Evolutionary conservation across 2,797 vertebrate species (phyloP).

Genomic region (Lemur catta): DNA sequence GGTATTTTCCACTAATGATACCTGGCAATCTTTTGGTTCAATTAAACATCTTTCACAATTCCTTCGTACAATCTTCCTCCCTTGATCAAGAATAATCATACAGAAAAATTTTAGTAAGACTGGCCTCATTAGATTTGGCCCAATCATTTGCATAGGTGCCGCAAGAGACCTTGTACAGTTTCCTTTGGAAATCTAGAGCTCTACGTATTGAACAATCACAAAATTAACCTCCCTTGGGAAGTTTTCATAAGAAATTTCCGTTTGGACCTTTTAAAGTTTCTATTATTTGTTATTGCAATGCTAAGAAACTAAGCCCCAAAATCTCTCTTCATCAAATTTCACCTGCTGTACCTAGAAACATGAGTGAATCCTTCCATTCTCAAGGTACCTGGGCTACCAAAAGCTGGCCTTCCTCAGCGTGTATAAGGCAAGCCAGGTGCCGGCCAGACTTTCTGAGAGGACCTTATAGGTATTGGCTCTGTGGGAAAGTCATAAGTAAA

Average conservation of each 20-base stretch:
- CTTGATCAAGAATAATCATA: not conserved
- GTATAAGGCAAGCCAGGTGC: not conserved
- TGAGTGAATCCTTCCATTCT: not conserved
- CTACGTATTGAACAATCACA: not conserved
- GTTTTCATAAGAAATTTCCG: not conserved
- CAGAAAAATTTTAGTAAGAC: not conserved
- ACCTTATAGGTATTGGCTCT: not conserved
- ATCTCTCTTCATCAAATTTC: not conserved
- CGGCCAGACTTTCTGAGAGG: not conserved
- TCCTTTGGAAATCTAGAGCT: not conserved
- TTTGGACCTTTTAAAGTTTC: not conserved
- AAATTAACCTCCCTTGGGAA: not conserved
- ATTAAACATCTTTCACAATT: not conserved
- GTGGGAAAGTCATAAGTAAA: not conserved
- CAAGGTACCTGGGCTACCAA: not conserved
- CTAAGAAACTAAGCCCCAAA: not conserved
- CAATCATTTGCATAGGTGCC: not conserved
- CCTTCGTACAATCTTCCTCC: not conserved
- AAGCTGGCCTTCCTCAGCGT: not conserved
- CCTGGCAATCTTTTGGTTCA: not conserved
- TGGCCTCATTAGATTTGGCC: not conserved
- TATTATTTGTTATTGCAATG: not conserved
- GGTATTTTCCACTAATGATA: not conserved
- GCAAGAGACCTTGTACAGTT: not conserved
- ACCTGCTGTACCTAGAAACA: not conserved